Evolutionary conservation across 2,113 vertebrate species (phyloP).

Genomic region (Romanogobio albipinnatus): DNA sequence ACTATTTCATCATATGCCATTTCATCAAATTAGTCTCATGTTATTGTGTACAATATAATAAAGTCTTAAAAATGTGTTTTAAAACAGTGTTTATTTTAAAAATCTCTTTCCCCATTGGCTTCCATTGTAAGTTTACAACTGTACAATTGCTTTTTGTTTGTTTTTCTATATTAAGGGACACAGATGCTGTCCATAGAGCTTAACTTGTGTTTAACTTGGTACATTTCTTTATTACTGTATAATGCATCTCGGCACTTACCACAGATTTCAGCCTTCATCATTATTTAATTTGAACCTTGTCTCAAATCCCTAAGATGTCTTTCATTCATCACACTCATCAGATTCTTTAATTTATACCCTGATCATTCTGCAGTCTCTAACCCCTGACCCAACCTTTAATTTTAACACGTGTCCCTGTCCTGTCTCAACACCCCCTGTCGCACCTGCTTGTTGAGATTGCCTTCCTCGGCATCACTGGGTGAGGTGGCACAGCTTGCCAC

Average conservation of each 20-base stretch:
- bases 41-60: neutral
- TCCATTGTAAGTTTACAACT: neutral
- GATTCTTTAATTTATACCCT: neutral
- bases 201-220: neutral
- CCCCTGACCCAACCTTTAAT: neutral
- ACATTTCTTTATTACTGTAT: neutral
- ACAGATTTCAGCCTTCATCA: neutral
- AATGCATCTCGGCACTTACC: neutral
- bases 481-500: conserved; percentile 87
- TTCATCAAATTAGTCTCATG: neutral
- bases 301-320: neutral
- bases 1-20: no score
- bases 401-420: conserved; percentile 12
- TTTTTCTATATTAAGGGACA: neutral
- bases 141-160: neutral
- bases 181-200: neutral
- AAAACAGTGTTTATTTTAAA: neutral
- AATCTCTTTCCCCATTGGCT: neutral
- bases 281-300: neutral
- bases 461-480: conserved; percentile 79
- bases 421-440: conserved; percentile 56
- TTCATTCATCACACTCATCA: neutral
- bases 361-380: neutral
- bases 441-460: conserved; percentile 86
- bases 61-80: neutral